Base-by-base conservation (phyloP, 2,888 invertebrate genomes). In the Leucoma salicis region DNA sequence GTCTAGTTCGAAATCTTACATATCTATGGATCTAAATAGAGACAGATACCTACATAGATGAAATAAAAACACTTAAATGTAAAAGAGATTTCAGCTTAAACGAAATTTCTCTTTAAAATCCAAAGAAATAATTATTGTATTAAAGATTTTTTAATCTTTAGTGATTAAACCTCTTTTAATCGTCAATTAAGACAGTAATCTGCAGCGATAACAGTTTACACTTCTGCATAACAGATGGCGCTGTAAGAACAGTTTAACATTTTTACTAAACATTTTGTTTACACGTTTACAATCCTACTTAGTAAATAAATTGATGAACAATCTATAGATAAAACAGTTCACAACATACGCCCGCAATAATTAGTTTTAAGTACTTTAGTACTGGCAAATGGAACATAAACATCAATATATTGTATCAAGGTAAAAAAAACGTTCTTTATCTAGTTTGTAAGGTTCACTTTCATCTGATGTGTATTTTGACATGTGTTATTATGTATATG, bases 191-290 rank as follows among this genome's bases (percentile, higher is more conserved):
- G 31, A 31, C n/a, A 14, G 36, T 21, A 32, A 32, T 28, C 15
- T 25, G 5, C 16, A 14, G 10, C n/a, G 14, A 16, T 31, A 29
- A 25, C 34, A 8, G 29, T 31, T 53, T 43, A 3, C 11, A 35
- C 33, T 21, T 25, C 8, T 7, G 31, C 2, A 5, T 15, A 47
- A 42, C 16, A 60, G 60, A 55, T 58, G 62, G 42, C 59, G 42
- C 55, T 46, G 39, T 35, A 21, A 27, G 21, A 10, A 21, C 8
- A 21, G 8, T n/a, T n/a, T 8, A 21, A 21, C 8, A 3, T 8
- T 21, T 21, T 21, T 21, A 21, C 21, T n/a, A n/a, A n/a, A n/a
- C n/a, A n/a, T n/a, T n/a, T n/a, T 21, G 21, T 21, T 21, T n/a
- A n/a, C n/a, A n/a, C n/a, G 6, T 5, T 21, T 21, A 21, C 21